phyloP scores from a whole-genome alignment of 1,140 invertebrate species.

The Drosophila baimaii region DNA sequence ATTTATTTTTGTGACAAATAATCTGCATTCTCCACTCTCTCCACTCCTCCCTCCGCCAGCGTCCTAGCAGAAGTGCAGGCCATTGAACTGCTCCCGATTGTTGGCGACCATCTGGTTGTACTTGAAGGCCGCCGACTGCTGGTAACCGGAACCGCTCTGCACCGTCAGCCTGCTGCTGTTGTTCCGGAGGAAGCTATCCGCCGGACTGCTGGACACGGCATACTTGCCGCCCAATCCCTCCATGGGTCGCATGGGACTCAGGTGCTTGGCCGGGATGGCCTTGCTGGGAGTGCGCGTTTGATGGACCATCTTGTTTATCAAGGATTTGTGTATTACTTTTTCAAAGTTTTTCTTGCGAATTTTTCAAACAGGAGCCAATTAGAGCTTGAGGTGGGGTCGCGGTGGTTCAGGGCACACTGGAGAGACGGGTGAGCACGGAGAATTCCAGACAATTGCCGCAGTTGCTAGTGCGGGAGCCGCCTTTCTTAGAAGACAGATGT shows the following conservation, averaged over 20 bases:
- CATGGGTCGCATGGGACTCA: conserved; percentile 74
- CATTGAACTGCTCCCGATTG: conserved; percentile 79
- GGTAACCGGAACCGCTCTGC: conserved; percentile 17
- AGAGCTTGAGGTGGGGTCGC: conserved; percentile 1
- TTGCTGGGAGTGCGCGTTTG: conserved; percentile 73
- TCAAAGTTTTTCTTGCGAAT: conserved; percentile 22
- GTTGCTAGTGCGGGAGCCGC: conserved; percentile 79
- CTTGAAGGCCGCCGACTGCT: conserved; percentile 52
- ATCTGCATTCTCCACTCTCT: conserved; percentile 9
- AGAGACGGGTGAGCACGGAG: conserved; percentile 73
- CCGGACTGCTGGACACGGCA: conserved; percentile 66
- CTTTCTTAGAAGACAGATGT: conserved; percentile 81
- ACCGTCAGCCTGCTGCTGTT: conserved; percentile 42
- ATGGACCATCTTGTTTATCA: conserved; percentile 69
- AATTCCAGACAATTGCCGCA: conserved; percentile 81
- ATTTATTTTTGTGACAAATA: conserved; percentile 30
- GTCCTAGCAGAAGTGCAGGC: conserved; percentile 74
- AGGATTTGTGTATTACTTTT: conserved; percentile 5
- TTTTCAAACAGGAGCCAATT: conserved; percentile 8
- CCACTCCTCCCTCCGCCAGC: neutral
- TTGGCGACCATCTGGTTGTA: conserved; percentile 80
- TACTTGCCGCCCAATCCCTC: conserved; percentile 60
- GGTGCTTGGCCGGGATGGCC: conserved; percentile 73
- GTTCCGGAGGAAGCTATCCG: conserved; percentile 56
- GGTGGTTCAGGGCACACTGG: conserved; percentile 77